A percentile compares a stretch with the other conserved stretches of the same genome.
Conservation (phyloP, 1,140 invertebrate genomes). For the Schlechtendalia chinensis region DNA sequence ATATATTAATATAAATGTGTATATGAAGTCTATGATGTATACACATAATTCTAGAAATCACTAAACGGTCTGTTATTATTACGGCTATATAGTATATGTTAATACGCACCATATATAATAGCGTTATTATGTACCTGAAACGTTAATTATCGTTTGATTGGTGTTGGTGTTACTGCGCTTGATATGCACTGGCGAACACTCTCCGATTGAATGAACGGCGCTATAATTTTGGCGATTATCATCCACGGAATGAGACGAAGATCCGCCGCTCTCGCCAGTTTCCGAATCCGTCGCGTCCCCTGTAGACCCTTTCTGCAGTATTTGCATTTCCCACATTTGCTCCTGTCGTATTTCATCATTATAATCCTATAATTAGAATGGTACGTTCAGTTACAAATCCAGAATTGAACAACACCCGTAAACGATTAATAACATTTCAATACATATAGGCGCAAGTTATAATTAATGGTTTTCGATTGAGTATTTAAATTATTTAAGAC, state of each 20-base stretch:
- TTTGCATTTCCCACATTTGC: conserved; percentile 76
- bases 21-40: neutral
- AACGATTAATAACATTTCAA: neutral
- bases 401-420: neutral
- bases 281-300: conserved; percentile 55
- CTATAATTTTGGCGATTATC: conserved; percentile 23
- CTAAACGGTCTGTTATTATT: neutral
- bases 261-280: conserved; percentile 57
- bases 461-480: conserved; percentile 1
- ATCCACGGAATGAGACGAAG: conserved; percentile 55
- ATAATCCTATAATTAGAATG: conserved; percentile 63
- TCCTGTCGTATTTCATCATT: conserved; percentile 83
- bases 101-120: neutral
- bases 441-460: neutral
- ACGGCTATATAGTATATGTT: neutral
- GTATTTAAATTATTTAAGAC: neutral
- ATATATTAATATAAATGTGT: neutral
- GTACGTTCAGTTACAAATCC: neutral
- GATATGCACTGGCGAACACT: conserved; percentile 34
- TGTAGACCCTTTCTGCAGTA: conserved; percentile 50
- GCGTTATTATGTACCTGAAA: conserved; percentile 30
- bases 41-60: neutral
- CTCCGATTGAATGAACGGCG: neutral
- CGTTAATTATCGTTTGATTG: conserved; percentile 19
- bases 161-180: conserved; percentile 17